Conservation (phyloP, 2,797 vertebrate species). For the Nothura maculosa region DNA sequence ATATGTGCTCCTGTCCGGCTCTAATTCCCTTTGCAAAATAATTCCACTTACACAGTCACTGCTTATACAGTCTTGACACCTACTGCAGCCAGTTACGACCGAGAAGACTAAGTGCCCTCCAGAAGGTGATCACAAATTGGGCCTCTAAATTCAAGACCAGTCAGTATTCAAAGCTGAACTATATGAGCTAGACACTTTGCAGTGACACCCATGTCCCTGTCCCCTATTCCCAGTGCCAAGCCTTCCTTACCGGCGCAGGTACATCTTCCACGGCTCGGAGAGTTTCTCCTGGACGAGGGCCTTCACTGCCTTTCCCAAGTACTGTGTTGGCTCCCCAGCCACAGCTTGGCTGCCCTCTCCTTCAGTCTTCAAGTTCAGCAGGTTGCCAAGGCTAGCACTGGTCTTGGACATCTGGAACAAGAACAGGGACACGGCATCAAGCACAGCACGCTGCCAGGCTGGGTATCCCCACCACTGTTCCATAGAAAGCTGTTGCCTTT, state of each 20-base stretch:
- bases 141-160: neutral
- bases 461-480: neutral
- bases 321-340: constrained; percentile 86
- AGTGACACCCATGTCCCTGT: neutral
- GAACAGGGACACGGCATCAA: constrained; percentile 26
- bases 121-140: neutral
- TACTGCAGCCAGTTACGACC: neutral
- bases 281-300: constrained; percentile 89
- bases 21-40: neutral
- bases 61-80: neutral
- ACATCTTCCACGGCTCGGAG: constrained; percentile 94
- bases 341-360: constrained; percentile 83
- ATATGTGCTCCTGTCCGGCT: neutral
- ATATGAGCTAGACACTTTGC: neutral
- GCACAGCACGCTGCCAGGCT: neutral
- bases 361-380: constrained; percentile 92
- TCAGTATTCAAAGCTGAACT: neutral
- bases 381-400: constrained; percentile 88
- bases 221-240: neutral
- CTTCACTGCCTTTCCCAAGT: constrained; percentile 92
- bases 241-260: constrained; percentile 91
- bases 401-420: constrained; percentile 90
- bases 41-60: neutral
- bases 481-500: neutral
- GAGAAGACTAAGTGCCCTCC: neutral